Base-by-base conservation (phyloP, 2,888 invertebrate genomes). In the Nemapogon koenigi region DNA sequence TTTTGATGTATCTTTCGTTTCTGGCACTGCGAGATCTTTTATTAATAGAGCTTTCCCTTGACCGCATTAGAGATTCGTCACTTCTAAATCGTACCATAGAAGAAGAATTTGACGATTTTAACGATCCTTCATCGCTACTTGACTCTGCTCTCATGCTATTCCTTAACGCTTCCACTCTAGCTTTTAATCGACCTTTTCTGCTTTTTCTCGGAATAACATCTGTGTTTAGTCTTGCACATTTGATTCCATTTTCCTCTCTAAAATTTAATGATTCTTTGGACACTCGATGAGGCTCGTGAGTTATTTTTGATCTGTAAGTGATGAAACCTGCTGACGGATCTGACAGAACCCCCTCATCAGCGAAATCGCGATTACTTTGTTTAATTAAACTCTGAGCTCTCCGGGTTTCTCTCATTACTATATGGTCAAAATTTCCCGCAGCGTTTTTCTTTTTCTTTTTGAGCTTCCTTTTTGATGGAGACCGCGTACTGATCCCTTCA, bases 1-100 rank as follows among this genome's bases (percentile, higher is more conserved):
- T 81, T 53, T 89, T 89, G 39, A 89, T 85, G 53, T 91, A 90
- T 38, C 91, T 81, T 58, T 92, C 91, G 37, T 90, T 91, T 49
- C 92, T 81, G 1, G 91, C 90, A 16, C 86, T 83, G 39, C 91
- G 78, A 17, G 88, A 85, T 51, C 83, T 81, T 47, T 86, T 83
- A 53, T 81, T 87, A 27, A 82, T 63, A 0, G 84, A 82, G 40
- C 80, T 80, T 41, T 81, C 83, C 17, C 83, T 81, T 26, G 82
- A 81, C 40, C 81, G 81, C 53, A 83, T 83, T 39, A 86, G 66
- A 43, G 85, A 86, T 47, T 89, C 88, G 46, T 88, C 89, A 55
- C 87, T 87, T 53, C 85, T 81, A 55, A 87, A 85, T 51, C 83
- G 79, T 35, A 85, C 72, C 53, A 88, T 83, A 1, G 88, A 86